Percentiles rank a stretch among this genome's conserved stretches.
Evolutionary conservation across 2,797 vertebrate species (phyloP).

Genomic region (Melanotaenia nigrans): DNA sequence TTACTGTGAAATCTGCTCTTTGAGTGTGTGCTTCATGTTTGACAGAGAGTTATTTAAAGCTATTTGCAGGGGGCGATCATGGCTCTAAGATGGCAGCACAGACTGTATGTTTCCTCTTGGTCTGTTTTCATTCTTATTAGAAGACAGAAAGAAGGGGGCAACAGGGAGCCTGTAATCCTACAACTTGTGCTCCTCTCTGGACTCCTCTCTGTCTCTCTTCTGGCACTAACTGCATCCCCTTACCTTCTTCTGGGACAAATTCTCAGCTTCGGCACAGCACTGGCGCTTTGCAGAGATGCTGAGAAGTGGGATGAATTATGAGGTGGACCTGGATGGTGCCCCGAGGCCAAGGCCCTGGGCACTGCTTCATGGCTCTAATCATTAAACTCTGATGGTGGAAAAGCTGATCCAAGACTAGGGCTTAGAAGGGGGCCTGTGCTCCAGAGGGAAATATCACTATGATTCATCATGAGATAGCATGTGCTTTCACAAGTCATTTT

Average conservation of each 20-base stretch:
- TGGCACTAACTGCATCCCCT: slow-evolving; percentile 54
- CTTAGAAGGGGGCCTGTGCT: slow-evolving; percentile 57
- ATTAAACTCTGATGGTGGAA: slow-evolving; percentile 77
- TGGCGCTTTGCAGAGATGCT: slow-evolving; percentile 55
- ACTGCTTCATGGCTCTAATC: slow-evolving; percentile 76
- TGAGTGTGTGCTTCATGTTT: slow-evolving; percentile 26
- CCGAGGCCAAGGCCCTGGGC: slow-evolving; percentile 75
- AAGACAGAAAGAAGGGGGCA: slow-evolving; percentile 20
- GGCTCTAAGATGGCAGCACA: slow-evolving; percentile 39
- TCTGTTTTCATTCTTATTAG: slow-evolving; percentile 55
- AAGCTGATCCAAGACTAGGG: slow-evolving; percentile 74
- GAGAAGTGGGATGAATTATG: slow-evolving; percentile 76
- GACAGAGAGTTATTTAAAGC: slow-evolving; percentile 44
- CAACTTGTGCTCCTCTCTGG: slow-evolving; percentile 50
- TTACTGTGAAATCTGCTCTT: slow-evolving; percentile 18
- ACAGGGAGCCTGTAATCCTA: slow-evolving; percentile 32
- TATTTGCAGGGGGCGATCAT: slow-evolving; percentile 14
- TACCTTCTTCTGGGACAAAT: slow-evolving; percentile 50
- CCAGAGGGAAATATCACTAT: slow-evolving; percentile 78
- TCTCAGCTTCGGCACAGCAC: slow-evolving; percentile 28
- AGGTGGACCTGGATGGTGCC: slow-evolving; percentile 73
- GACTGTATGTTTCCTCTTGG: slow-evolving; percentile 29
- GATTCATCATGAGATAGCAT: slow-evolving; percentile 77
- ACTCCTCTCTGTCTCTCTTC: slow-evolving; percentile 45
- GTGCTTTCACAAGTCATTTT: slow-evolving; percentile 63